A percentile compares a stretch with the other conserved stretches of the same genome.
phyloP scores from a whole-genome alignment of 1,140 invertebrate genomes.

The Palaemon carinicauda region DNA sequence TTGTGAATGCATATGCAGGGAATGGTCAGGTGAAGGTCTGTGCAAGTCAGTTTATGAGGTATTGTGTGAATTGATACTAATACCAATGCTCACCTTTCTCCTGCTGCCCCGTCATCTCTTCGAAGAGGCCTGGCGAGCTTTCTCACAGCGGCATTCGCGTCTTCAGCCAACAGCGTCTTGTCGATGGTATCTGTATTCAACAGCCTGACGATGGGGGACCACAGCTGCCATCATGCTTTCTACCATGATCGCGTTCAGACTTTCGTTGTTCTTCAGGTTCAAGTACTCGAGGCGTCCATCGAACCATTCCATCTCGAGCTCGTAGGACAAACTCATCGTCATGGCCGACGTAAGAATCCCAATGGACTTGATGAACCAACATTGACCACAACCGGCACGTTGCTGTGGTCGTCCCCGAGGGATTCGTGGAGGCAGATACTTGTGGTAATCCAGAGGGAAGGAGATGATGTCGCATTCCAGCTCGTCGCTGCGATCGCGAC shows the following conservation, averaged over 20 bases:
- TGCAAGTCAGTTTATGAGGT: too few species aligned
- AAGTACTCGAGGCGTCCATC: conserved; percentile 26
- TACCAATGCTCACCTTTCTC: background rate
- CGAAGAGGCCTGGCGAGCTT: background rate
- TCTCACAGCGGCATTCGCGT: background rate
- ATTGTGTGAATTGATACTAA: too few species aligned
- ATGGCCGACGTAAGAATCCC: conserved; percentile 7
- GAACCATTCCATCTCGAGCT: conserved; percentile 19
- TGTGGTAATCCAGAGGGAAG: conserved; percentile 34
- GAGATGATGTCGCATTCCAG: conserved; percentile 66
- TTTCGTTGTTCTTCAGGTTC: conserved; percentile 31
- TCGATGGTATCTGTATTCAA: conserved; percentile 41
- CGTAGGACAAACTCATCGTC: conserved; percentile 29
- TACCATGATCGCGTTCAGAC: conserved; percentile 10
- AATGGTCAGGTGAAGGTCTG: too few species aligned
- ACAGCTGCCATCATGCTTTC: conserved; percentile 5
- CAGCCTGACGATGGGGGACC: conserved; percentile 15
- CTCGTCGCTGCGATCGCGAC: conserved; percentile 78
- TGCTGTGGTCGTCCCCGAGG: background rate
- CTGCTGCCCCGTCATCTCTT: background rate
- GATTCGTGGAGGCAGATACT: conserved; percentile 37
- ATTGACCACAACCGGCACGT: conserved; percentile 5
- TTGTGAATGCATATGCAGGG: too few species aligned
- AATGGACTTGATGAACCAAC: conserved; percentile 25
- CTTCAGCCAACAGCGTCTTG: conserved; percentile 5